Conservation (phyloP, 2,797 vertebrate species). For the Meriones psammophilus region DNA sequence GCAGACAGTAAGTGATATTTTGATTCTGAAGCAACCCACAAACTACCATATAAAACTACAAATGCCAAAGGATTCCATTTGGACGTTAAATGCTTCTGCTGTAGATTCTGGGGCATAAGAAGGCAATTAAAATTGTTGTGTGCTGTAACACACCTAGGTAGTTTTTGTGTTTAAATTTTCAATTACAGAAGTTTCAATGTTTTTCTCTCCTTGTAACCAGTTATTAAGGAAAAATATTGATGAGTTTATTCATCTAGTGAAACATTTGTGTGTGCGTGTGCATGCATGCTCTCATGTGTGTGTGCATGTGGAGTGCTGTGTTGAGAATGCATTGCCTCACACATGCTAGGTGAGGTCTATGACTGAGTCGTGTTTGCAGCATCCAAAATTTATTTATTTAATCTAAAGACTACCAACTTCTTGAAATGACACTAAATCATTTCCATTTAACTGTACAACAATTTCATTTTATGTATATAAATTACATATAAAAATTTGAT, state of each 20-base stretch:
- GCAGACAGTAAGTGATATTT: constrained; percentile 83
- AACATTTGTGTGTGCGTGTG: not conserved
- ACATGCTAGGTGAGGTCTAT: not conserved
- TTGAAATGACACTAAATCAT: constrained; percentile 51
- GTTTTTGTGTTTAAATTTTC: constrained; percentile 24
- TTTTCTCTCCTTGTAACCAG: constrained; percentile 21
- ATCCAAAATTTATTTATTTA: constrained; percentile 5
- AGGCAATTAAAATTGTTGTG: constrained; percentile 25
- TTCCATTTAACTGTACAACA: constrained; percentile 41
- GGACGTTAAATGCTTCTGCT: constrained; percentile 35
- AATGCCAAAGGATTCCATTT: constrained; percentile 51
- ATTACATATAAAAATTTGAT: constrained; percentile 29
- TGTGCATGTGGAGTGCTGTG: not conserved
- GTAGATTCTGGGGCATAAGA: not conserved
- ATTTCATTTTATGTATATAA: constrained; percentile 52
- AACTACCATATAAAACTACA: constrained; percentile 72
- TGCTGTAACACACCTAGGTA: not conserved
- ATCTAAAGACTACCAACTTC: constrained; percentile 59
- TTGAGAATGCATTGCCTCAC: not conserved
- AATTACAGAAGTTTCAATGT: constrained; percentile 30
- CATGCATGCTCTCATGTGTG: not conserved
- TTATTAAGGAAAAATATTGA: not conserved
- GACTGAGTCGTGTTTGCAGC: not conserved
- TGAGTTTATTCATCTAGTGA: constrained; percentile 30
- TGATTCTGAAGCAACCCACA: constrained; percentile 77